These are phyloP conservation scores for Macrotus californicus DNA, from an alignment of 2,113 vertebrate species.

Conservation along the genomic window DNA sequence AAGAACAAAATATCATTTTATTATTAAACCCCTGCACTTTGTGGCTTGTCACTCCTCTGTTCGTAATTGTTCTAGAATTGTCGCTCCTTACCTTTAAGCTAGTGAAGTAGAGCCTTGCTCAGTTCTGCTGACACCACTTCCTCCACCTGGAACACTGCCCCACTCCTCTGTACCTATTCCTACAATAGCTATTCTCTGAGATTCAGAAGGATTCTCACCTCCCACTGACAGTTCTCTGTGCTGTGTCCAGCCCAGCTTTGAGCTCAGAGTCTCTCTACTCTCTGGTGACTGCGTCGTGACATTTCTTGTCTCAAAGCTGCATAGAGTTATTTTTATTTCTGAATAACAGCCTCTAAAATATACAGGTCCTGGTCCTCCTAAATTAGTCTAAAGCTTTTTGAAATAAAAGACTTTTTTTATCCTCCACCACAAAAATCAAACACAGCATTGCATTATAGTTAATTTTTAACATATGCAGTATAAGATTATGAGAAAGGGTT, in stretches of 20 bases:
- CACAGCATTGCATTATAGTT: not conserved
- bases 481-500: not conserved
- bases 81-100: not conserved
- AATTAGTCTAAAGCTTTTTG: not conserved
- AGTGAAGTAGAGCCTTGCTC: not conserved
- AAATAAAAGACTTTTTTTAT: not conserved
- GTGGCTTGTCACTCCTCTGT: not conserved
- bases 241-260: not conserved
- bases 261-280: not conserved
- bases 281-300: not conserved
- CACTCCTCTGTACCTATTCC: not conserved
- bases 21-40: not conserved
- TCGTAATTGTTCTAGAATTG: not conserved
- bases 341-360: not conserved
- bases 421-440: not conserved
- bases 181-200: not conserved
- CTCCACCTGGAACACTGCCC: not conserved
- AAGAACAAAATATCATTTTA: not conserved
- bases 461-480: not conserved
- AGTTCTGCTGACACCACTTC: not conserved
- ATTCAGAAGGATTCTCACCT: not conserved
- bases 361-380: not conserved
- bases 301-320: not conserved
- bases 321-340: not conserved
- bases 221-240: not conserved